Evolutionary conservation across 1,140 invertebrate genomes (phyloP).

Genomic region (Drosophila carrolli): DNA sequence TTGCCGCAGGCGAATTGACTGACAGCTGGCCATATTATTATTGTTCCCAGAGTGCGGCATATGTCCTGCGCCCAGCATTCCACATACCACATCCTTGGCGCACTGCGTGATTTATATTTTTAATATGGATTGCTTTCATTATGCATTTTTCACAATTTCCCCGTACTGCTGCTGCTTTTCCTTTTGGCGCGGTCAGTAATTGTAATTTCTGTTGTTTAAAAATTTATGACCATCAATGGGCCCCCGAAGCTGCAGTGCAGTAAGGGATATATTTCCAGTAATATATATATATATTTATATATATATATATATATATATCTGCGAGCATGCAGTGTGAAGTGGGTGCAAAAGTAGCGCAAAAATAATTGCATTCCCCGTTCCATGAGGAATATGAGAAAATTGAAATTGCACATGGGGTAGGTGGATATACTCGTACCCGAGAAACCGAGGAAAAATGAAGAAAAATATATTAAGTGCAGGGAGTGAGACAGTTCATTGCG

Average conservation of each 20-base stretch:
- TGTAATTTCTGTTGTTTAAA: conserved; percentile 82
- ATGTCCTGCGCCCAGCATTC: conserved; percentile 23
- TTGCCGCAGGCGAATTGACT: conserved; percentile 63
- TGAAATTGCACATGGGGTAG: conserved; percentile 44
- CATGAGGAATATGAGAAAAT: conserved; percentile 28
- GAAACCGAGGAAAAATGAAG: conserved; percentile 3
- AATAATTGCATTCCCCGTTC: conserved; percentile 70
- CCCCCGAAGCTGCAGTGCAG: conserved; percentile 35
- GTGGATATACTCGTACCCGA: neutral
- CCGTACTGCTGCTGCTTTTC: neutral
- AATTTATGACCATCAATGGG: conserved; percentile 81
- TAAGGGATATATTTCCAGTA: neutral
- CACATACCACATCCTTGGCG: conserved; percentile 29
- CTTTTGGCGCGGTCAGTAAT: conserved; percentile 55
- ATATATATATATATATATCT: conserved; percentile 1
- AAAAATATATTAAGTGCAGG: conserved; percentile 39
- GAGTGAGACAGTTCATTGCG: conserved; percentile 43
- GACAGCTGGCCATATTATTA: conserved; percentile 75
- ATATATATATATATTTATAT: conserved; percentile 1
- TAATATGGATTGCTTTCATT: conserved; percentile 81
- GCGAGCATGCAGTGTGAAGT: conserved; percentile 37
- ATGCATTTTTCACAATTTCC: conserved; percentile 74
- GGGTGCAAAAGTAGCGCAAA: conserved; percentile 61
- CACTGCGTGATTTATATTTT: conserved; percentile 74
- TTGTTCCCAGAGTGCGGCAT: conserved; percentile 56